These are phyloP conservation scores for Ciconia stormi DNA, from an alignment of 2,113 vertebrate species.

Conservation along the genomic window DNA sequence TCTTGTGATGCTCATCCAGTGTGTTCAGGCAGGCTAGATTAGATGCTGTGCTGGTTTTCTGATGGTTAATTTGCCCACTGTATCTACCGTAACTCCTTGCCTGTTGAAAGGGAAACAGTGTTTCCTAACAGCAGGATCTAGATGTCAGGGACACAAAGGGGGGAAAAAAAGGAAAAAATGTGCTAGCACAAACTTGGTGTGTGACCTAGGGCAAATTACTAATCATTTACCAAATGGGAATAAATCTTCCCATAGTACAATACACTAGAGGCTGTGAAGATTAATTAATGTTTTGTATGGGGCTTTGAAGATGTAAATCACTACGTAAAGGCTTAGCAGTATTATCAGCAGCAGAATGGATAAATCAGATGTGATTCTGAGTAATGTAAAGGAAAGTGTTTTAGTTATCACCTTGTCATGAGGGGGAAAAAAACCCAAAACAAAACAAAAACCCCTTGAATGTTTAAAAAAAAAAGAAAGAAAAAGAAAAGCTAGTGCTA, in stretches of 20 bases:
- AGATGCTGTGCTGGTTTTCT: background rate
- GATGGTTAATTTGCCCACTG: background rate
- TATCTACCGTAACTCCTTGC: background rate
- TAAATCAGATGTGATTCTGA: slow-evolving; percentile 16
- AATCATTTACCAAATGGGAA: slow-evolving; percentile 20
- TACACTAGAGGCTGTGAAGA: slow-evolving; percentile 3
- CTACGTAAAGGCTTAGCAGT: background rate
- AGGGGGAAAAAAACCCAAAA: background rate
- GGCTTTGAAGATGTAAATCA: slow-evolving; percentile 56
- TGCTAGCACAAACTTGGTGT: background rate
- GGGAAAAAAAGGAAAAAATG: background rate
- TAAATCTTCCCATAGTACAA: slow-evolving; percentile 16
- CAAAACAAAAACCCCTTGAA: accelerated
- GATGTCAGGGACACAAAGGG: background rate
- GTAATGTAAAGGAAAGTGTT: background rate
- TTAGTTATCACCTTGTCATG: background rate
- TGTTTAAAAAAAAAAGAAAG: background rate
- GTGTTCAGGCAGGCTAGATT: background rate
- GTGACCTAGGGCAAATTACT: background rate
- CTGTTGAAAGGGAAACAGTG: background rate
- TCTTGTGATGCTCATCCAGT: background rate
- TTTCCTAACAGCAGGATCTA: background rate
- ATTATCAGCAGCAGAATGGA: slow-evolving; percentile 19
- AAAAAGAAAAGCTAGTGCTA: background rate
- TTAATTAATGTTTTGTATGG: slow-evolving; percentile 54